Conservation (phyloP, 35 echinoderm and acorn worm species). For the Eucidaris tribuloides region DNA sequence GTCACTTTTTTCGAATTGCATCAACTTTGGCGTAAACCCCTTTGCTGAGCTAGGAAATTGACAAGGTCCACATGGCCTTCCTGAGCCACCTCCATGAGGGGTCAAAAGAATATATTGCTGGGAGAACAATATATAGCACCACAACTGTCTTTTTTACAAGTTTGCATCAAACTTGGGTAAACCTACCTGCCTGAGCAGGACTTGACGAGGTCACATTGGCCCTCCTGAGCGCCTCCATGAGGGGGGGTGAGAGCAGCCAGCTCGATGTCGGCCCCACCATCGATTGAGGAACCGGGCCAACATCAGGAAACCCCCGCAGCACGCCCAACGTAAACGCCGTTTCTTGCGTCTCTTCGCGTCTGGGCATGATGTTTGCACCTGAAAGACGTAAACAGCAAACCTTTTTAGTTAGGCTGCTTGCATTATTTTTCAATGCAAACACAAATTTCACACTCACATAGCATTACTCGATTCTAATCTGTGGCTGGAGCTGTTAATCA, state of each 20-base stretch:
- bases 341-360: slow-evolving; percentile 92
- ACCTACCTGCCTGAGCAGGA: slow-evolving; percentile 85
- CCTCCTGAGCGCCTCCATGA: slow-evolving; percentile 99
- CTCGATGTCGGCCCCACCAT: slow-evolving; percentile 93
- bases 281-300: slow-evolving; percentile 91
- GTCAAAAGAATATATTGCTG: no score
- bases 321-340: slow-evolving; percentile 92
- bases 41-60: no score
- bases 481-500: no score
- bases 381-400: background rate
- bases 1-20: background rate
- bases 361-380: slow-evolving; percentile 95
- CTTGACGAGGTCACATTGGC: slow-evolving; percentile 88
- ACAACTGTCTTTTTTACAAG: background rate
- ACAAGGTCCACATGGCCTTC: no score
- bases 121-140: no score
- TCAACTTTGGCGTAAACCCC: background rate
- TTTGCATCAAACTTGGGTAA: background rate
- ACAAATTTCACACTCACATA: no score
- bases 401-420: no score
- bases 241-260: slow-evolving; percentile 84
- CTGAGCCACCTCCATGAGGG: no score
- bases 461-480: no score
- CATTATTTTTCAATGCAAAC: no score
- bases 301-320: slow-evolving; percentile 88